Base-by-base conservation (phyloP, 2,113 vertebrate species). In the Trogon surrucura region DNA sequence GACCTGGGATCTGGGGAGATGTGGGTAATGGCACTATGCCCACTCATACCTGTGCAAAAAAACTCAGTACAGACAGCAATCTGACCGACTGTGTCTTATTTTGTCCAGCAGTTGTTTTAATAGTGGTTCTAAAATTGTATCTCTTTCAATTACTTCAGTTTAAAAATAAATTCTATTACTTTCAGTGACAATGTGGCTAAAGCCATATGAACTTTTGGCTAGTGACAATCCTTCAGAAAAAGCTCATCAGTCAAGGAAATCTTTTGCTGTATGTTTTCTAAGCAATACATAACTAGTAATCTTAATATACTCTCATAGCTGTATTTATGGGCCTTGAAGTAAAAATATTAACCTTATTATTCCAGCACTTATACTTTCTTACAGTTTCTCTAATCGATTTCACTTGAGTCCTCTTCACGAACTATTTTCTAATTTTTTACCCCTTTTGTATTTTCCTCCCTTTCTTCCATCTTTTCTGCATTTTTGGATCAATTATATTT, bases 221-320 rank as follows among this genome's bases (percentile, higher is more conserved):
- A 77, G 41, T 45, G 38, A 73, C 80, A 90, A 83, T 82, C 88
- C 73, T 88, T 91, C 72, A 87, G 66, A 70, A 94, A 88, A n/a
- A 81, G 70, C n/a, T 85, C n/a, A 48, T 56, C 62, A 95, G 89
- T 95, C 84, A 88, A 95, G 45, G 54, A 92, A 85, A 96, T 53
- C 6, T 50, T 45, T 30, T 36, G 70, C 54, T 61, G 16, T 25
- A 10, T 57, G 19, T 6, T 94, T 57, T 69, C 41, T 87, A 80
- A 82, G 30, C 13, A 87, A 45, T 29, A 53, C 8, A 13, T 57
- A 92, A 67, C 8, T 7, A 30, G 8, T 44, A 53, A 47, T 47
- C 38, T 16, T 34, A 44, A 47, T 57, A n/a, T 30, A 10, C 44
- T 91, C 94, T 94, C 47, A 44, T 71, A 96, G 94, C 58, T 84